Conservation (phyloP, 2,797 vertebrate species). For the Acanthopagrus latus region DNA sequence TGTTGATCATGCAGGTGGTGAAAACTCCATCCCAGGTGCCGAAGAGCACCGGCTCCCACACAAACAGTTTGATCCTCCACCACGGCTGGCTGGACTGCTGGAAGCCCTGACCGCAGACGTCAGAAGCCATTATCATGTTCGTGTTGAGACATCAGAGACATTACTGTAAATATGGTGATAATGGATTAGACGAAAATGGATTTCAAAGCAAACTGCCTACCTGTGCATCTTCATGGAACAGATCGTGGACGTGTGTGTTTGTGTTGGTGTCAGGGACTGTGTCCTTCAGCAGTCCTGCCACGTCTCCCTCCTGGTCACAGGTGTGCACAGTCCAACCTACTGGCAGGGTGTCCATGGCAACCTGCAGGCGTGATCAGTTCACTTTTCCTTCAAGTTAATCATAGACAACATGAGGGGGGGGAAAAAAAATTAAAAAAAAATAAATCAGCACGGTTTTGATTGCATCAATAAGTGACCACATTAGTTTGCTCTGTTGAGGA, state of each 20-base stretch:
- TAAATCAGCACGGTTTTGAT: background rate
- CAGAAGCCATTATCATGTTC: background rate
- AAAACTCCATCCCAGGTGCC: conserved; percentile 99
- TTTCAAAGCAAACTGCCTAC: conserved; percentile 69
- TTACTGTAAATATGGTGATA: background rate
- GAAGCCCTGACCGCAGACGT: conserved; percentile 65
- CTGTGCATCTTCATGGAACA: conserved; percentile 97
- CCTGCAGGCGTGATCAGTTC: conserved; percentile 26
- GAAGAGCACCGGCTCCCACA: conserved; percentile 97
- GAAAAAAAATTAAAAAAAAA: too few species aligned
- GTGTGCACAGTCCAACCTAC: conserved; percentile 53
- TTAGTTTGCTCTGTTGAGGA: background rate
- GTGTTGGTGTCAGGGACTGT: conserved; percentile 19
- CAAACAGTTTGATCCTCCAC: conserved; percentile 96
- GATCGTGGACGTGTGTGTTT: conserved; percentile 85
- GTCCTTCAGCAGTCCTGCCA: conserved; percentile 15
- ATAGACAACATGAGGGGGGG: background rate
- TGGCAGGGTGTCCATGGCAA: conserved; percentile 65
- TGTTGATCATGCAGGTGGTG: conserved; percentile 99
- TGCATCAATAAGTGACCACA: background rate
- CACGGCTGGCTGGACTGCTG: conserved; percentile 89
- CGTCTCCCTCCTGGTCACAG: conserved; percentile 42
- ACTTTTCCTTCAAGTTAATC: background rate
- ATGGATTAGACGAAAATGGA: background rate
- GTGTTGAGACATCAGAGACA: background rate